These are phyloP conservation scores for Ladona fulva DNA, from an alignment of 1,140 invertebrate genomes.

Conservation along the genomic window DNA sequence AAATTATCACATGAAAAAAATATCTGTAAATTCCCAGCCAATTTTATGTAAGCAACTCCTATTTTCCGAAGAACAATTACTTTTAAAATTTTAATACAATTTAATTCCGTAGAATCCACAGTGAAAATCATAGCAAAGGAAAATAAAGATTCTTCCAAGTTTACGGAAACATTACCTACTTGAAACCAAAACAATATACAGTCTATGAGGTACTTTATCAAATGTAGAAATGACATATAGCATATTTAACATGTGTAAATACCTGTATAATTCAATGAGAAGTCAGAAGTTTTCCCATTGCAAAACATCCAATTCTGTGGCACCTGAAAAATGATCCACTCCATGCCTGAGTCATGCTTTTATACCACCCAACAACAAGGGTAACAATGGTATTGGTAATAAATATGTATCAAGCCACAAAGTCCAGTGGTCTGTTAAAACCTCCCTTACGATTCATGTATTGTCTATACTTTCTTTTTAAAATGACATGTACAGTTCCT, in stretches of 20 bases:
- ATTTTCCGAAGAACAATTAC: not conserved
- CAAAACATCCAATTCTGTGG: not conserved
- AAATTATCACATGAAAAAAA: not conserved
- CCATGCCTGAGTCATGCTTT: not conserved
- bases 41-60: not conserved
- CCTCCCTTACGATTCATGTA: conserved; percentile 99
- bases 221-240: not conserved
- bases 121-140: not conserved
- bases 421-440: conserved; percentile 95
- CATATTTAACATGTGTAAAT: not conserved
- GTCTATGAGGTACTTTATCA: not conserved
- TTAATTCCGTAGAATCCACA: not conserved
- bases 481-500: conserved; percentile 86
- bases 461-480: conserved; percentile 95
- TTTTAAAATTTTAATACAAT: not conserved
- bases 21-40: not conserved
- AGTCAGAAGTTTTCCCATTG: not conserved
- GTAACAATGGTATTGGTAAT: not conserved
- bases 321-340: not conserved
- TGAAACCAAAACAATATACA: not conserved
- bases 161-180: too few species aligned
- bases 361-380: not conserved
- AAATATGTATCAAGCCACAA: conserved; percentile 58
- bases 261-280: not conserved
- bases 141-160: not conserved